Evolutionary conservation across 2,113 vertebrate species (phyloP), one percentile per base, ranked within the genome.

Genomic region (Platichthys stellatus): DNA sequence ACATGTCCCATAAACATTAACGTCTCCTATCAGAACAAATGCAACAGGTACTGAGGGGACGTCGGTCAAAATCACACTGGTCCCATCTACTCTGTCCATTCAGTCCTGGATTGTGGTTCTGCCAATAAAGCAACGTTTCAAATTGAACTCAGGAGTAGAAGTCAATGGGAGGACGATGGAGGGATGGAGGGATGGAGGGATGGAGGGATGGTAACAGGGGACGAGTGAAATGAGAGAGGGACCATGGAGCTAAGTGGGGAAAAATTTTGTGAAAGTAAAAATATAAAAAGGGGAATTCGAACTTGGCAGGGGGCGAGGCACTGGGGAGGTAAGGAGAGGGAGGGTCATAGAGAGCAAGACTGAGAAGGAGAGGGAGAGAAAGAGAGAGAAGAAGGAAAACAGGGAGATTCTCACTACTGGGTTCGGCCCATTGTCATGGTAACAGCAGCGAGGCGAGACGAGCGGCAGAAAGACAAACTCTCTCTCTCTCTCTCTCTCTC

Each of bases 361-460:
- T 31, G 31, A 31, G 31, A 5, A 31, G 6, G 31, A 31, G 28
- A 5, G 28, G 5, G 28, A 28, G 28, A 28, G 28, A 51, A 3
- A 28, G 28, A 28, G 72, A 21, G 8, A 14, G 11, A 35, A 43
- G 61, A 14, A 77, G 49, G 61, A 82, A 63, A 60, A 81, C 31
- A 66, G 79, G 68, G 73, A 72, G 88, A 82, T 84, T 85, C 85
- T 87, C 74, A 54, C 80, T 78, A 74, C 35, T 73, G 72, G 76
- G 83, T 86, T 77, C 64, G 58, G 78, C n/a, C 78, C 40, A 91
- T 94, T 80, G 85, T 87, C 93, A 94, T 94, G 87, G 93, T 89
- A 93, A 94, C 93, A 91, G 89, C 92, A 90, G 86, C 5, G 59
- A 92, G 85, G 85, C 90, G 79, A 86, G 83, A 79, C 83, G 78